phyloP scores from a whole-genome alignment of 2,797 vertebrate species.

The Crenuchus spilurus region DNA sequence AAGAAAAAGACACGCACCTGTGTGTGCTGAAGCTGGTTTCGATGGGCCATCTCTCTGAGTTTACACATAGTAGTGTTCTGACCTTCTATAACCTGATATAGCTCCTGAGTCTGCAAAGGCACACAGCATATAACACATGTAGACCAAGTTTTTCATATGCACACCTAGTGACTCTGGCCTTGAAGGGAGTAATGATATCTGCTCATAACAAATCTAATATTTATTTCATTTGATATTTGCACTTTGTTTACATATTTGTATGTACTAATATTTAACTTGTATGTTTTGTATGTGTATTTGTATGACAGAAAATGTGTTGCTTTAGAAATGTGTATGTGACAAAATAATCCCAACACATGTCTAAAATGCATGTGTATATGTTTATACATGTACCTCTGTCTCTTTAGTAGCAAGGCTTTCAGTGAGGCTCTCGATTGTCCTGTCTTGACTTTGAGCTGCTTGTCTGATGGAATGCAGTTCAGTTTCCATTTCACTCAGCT shows the following conservation, averaged over 20 bases:
- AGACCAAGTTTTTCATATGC: neutral
- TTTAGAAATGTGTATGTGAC: too few relatives aligned
- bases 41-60: slow-evolving; percentile 86
- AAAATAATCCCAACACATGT: too few relatives aligned
- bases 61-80: slow-evolving; percentile 89
- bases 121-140: neutral
- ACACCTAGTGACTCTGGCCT: neutral
- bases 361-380: neutral
- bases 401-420: slow-evolving; percentile 88
- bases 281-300: too few relatives aligned
- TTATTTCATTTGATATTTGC: too few relatives aligned
- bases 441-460: slow-evolving; percentile 82
- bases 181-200: neutral
- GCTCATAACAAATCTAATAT: neutral
- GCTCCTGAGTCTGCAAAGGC: slow-evolving; percentile 81
- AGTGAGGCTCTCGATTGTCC: slow-evolving; percentile 84
- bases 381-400: slow-evolving; percentile 78
- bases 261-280: too few relatives aligned
- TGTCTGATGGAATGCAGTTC: slow-evolving; percentile 86
- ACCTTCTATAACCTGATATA: slow-evolving; percentile 87
- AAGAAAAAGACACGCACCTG: slow-evolving; percentile 71
- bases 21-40: slow-evolving; percentile 81
- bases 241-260: too few relatives aligned
- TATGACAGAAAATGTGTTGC: too few relatives aligned
- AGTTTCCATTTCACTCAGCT: slow-evolving; percentile 86